Conservation (phyloP, 1,140 invertebrate genomes). For the Drosophila kohkoa region DNA sequence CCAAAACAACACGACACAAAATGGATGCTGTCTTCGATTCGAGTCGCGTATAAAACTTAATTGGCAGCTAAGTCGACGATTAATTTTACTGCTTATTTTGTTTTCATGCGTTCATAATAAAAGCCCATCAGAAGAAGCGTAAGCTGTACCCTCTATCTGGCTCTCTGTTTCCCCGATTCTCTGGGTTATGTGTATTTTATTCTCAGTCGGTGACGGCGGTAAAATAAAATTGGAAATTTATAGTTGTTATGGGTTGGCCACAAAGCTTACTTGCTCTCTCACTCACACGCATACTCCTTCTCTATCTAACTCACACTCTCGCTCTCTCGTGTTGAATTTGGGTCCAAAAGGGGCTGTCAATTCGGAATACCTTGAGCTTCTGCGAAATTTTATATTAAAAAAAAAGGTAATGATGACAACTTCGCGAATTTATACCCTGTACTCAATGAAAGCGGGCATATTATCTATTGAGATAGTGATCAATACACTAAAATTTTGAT, state of each 20-base stretch:
- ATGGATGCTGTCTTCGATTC: constrained; percentile 63
- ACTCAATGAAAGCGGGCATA: not conserved
- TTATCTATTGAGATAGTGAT: not conserved
- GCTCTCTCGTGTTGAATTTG: not conserved
- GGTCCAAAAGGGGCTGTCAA: constrained; percentile 34
- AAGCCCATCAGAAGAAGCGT: constrained; percentile 50
- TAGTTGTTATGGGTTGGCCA: constrained; percentile 59
- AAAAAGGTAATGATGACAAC: constrained; percentile 23
- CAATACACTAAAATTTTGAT: not conserved
- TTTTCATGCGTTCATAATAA: constrained; percentile 72
- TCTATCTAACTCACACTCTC: not conserved
- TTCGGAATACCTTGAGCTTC: constrained; percentile 63
- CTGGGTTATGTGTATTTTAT: constrained; percentile 13
- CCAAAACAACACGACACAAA: constrained; percentile 47
- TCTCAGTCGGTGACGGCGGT: constrained; percentile 48
- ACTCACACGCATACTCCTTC: not conserved
- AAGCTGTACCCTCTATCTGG: constrained; percentile 21
- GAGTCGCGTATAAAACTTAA: constrained; percentile 53
- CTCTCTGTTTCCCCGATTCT: not conserved
- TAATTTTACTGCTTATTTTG: constrained; percentile 82
- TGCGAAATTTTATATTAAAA: constrained; percentile 56
- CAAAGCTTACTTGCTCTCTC: constrained; percentile 12
- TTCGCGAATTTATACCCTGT: constrained; percentile 39
- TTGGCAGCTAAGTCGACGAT: constrained; percentile 72
- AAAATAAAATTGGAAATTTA: constrained; percentile 81